Evolutionary conservation across 30 jellyfish, hydroid and myxozoan species (phyloP).

Genomic region (Mastigias papua): DNA sequence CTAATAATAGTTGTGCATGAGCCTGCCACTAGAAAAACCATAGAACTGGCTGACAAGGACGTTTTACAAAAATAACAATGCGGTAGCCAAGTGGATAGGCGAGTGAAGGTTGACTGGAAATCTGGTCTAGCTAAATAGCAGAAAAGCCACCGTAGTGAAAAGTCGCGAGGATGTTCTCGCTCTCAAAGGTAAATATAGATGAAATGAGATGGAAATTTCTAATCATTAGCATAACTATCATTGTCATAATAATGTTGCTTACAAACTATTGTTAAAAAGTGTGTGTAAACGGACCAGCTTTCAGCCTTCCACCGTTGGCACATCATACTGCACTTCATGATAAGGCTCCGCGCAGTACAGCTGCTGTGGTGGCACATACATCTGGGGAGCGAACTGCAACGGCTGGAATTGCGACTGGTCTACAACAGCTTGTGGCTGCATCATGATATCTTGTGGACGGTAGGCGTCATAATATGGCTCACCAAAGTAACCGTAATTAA

Average conservation of each 20-base stretch:
- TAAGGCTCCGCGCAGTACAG: slow-evolving; percentile 17
- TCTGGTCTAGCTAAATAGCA: too few species aligned
- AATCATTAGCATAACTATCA: neutral
- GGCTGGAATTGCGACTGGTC: slow-evolving; percentile 14
- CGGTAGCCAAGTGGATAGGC: too few species aligned
- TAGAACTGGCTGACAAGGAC: too few species aligned
- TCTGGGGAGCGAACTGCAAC: neutral
- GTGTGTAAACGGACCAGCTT: neutral
- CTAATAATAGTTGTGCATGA: too few species aligned
- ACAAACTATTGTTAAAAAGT: neutral
- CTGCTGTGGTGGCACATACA: slow-evolving; percentile 31
- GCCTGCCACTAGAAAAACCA: too few species aligned
- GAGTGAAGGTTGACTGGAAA: too few species aligned
- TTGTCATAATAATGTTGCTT: neutral
- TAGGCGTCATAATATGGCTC: slow-evolving; percentile 51
- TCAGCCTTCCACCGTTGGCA: neutral
- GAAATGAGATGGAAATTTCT: neutral
- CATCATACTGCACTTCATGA: neutral
- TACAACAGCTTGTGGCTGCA: slow-evolving; percentile 12
- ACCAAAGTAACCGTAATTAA: slow-evolving; percentile 14
- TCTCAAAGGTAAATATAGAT: neutral
- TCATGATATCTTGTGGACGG: slow-evolving; percentile 31
- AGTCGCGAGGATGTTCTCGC: neutral
- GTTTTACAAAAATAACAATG: too few species aligned
- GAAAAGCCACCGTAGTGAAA: too few species aligned